These are phyloP conservation scores for Ormia ochracea DNA, from an alignment of 2,888 invertebrate genomes.

Conservation along the genomic window DNA sequence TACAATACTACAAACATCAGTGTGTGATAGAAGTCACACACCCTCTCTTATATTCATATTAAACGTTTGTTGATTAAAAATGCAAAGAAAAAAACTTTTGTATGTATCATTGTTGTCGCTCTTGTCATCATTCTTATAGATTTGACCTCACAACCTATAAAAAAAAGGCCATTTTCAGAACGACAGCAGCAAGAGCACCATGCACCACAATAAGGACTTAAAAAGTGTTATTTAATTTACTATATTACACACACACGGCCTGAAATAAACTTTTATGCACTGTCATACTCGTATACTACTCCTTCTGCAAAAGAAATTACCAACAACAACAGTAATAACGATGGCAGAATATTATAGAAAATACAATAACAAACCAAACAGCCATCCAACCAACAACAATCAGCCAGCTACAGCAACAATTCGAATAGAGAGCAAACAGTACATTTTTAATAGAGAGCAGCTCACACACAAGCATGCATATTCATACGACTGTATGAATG, in stretches of 20 bases:
- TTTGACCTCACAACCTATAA: conserved; percentile 62
- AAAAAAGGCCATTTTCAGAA: conserved; percentile 26
- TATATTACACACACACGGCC: conserved; percentile 3
- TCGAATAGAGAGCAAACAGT: conserved; percentile 27
- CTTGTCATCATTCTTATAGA: conserved; percentile 49
- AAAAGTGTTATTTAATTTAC: conserved; percentile 53
- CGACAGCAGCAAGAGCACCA: not conserved
- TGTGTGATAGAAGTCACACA: conserved; percentile 10
- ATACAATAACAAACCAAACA: too few relatives aligned
- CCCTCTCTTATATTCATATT: conserved; percentile 19
- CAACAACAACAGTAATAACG: conserved; percentile 26
- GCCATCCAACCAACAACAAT: conserved; percentile 6
- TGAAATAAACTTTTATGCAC: conserved; percentile 21
- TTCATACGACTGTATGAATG: conserved; percentile 22
- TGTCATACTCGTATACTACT: conserved; percentile 31
- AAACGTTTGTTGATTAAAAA: conserved; percentile 46
- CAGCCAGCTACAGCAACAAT: conserved; percentile 2
- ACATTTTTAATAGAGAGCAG: not conserved
- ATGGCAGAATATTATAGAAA: conserved; percentile 19
- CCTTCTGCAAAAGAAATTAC: conserved; percentile 1
- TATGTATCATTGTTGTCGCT: conserved; percentile 9
- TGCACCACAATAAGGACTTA: conserved; percentile 50
- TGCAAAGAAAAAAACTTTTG: not conserved
- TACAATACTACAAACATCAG: not conserved
- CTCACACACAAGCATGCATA: not conserved